A percentile compares a stretch with the other conserved stretches of the same genome.
phyloP scores from a whole-genome alignment of 2,888 invertebrate genomes.

The Phlogophora meticulosa region DNA sequence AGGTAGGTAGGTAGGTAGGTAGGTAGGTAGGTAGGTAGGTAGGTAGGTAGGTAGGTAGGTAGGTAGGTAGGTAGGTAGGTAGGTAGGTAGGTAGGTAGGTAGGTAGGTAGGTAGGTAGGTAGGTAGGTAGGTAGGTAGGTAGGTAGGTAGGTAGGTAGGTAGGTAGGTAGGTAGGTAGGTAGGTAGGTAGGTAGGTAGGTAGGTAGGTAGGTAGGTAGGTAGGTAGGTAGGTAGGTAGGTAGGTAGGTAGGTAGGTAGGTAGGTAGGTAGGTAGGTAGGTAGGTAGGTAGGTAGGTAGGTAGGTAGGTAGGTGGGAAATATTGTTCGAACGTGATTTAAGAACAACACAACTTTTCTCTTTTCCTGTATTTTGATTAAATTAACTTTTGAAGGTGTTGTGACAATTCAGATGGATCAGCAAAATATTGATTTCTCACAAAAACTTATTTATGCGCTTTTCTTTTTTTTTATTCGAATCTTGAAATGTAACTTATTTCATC shows the following conservation, averaged over 20 bases:
- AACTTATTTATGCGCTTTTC: not conserved
- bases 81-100: slow-evolving; percentile 10
- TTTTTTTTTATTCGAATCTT: not conserved
- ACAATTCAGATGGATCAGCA: slow-evolving; percentile 31
- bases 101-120: slow-evolving; percentile 15
- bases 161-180: slow-evolving; percentile 10
- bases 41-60: slow-evolving; percentile 18
- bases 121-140: slow-evolving; percentile 18
- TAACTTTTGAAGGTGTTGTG: slow-evolving; percentile 4
- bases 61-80: slow-evolving; percentile 7
- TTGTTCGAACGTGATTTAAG: slow-evolving; percentile 43
- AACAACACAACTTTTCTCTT: slow-evolving; percentile 26
- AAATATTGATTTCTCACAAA: not conserved
- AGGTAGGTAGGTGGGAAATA: slow-evolving; percentile 22
- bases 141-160: slow-evolving; percentile 7
- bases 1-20: slow-evolving; percentile 10
- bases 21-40: slow-evolving; percentile 15
- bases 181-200: slow-evolving; percentile 15
- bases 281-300: slow-evolving; percentile 2
- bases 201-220: slow-evolving; percentile 18
- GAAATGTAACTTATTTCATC: no score
- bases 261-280: slow-evolving; percentile 15
- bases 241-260: slow-evolving; percentile 10
- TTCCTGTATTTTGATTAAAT: slow-evolving; percentile 35
- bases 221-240: slow-evolving; percentile 7